Evolutionary conservation across 2,888 invertebrate species (phyloP).

Genomic region (Cyclophora albipunctata): DNA sequence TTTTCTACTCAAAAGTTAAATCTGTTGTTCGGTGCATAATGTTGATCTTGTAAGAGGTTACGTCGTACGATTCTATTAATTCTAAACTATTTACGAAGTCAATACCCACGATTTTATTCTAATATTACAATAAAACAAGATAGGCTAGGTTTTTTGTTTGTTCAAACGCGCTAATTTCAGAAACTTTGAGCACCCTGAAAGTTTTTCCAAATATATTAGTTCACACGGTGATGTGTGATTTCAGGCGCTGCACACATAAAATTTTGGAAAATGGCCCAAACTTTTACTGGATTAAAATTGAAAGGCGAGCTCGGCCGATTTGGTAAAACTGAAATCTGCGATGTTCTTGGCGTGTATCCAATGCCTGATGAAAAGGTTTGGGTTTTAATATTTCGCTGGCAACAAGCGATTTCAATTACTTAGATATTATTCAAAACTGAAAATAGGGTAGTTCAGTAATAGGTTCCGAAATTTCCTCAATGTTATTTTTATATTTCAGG

Average conservation of each 20-base stretch:
- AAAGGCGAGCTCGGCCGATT: constrained; percentile 92
- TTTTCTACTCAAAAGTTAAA: too few relatives aligned
- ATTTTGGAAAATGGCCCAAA: constrained; percentile 94
- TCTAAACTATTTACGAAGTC: neutral
- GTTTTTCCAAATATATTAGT: too few relatives aligned
- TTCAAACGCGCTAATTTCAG: too few relatives aligned
- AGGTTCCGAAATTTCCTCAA: too few relatives aligned
- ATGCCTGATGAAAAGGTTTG: constrained; percentile 89
- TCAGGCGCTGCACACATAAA: constrained; percentile 85
- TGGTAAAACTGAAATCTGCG: constrained; percentile 93
- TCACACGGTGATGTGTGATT: neutral
- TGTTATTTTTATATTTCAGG: constrained; percentile 47
- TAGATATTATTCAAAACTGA: neutral
- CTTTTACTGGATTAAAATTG: constrained; percentile 93
- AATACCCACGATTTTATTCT: too few relatives aligned
- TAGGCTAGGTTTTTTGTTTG: too few relatives aligned
- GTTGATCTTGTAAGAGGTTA: neutral
- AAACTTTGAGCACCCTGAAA: too few relatives aligned
- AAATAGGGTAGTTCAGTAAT: too few relatives aligned
- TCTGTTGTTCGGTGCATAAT: too few relatives aligned
- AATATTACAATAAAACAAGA: too few relatives aligned
- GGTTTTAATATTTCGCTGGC: neutral
- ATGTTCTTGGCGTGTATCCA: constrained; percentile 88
- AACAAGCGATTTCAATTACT: neutral
- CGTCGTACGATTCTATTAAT: neutral